A percentile compares a stretch with the other conserved stretches of the same genome.
Conservation (phyloP, 1,140 invertebrate species). For the Apolygus lucorum region DNA sequence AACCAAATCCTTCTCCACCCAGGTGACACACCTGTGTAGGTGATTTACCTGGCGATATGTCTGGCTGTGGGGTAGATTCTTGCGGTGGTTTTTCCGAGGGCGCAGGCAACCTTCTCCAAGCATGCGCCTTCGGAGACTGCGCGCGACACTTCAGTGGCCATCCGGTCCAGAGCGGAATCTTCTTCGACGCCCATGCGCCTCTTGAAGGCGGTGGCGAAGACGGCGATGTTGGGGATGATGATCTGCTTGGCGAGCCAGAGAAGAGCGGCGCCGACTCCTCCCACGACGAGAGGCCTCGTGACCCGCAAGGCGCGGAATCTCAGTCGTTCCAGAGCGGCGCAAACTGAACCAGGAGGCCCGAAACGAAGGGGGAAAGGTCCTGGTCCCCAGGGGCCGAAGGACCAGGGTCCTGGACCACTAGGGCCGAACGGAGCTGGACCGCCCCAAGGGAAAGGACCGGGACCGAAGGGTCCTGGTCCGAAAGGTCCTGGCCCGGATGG, state of each 20-base stretch:
- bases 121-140: background rate
- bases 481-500: background rate
- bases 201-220: background rate
- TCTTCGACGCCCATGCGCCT: background rate
- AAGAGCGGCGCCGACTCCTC: background rate
- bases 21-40: too few relatives aligned
- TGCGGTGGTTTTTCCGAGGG: background rate
- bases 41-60: background rate
- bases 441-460: background rate
- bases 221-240: background rate
- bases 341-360: background rate
- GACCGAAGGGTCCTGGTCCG: background rate
- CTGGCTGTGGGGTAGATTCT: background rate
- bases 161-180: background rate
- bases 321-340: background rate
- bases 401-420: background rate
- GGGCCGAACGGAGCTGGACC: background rate
- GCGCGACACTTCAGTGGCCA: background rate
- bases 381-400: background rate
- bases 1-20: too few relatives aligned
- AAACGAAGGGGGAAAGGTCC: background rate
- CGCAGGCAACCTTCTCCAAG: background rate
- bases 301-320: background rate
- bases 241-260: background rate
- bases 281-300: background rate